Conservation (phyloP, 1,140 invertebrate species). For the Hycleus phaleratus region DNA sequence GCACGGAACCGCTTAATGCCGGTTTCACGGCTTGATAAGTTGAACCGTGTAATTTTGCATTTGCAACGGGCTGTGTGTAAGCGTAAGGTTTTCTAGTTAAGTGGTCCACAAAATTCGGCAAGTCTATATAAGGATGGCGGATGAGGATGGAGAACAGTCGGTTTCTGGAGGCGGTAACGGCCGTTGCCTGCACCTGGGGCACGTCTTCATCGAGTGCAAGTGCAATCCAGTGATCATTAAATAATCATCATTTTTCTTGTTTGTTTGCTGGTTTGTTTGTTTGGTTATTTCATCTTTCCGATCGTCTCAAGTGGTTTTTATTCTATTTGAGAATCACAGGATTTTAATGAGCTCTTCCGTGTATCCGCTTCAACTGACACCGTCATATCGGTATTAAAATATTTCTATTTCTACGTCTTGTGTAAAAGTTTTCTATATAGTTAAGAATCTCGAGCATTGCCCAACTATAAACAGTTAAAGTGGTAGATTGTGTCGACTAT, state of each 20-base stretch:
- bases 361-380: no score
- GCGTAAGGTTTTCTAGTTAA: slow-evolving; percentile 40
- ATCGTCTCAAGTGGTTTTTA: no score
- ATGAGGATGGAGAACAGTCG: slow-evolving; percentile 8
- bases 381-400: not conserved
- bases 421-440: not conserved
- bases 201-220: not conserved
- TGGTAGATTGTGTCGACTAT: not conserved
- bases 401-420: not conserved
- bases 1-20: slow-evolving; percentile 37
- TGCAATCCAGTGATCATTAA: no score
- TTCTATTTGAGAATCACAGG: not conserved
- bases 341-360: slow-evolving; percentile 2
- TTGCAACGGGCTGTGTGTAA: slow-evolving; percentile 30
- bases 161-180: not conserved
- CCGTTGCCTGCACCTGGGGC: not conserved
- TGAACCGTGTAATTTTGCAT: slow-evolving; percentile 41
- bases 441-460: no score
- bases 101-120: slow-evolving; percentile 40
- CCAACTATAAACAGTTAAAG: not conserved
- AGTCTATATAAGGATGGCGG: slow-evolving; percentile 36
- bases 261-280: no score
- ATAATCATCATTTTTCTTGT: no score
- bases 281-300: no score
- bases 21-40: slow-evolving; percentile 39